Percentiles rank a stretch among this genome's conserved stretches.
Conservation (phyloP, 2,888 invertebrate species). For the Trachelus iudaicus region DNA sequence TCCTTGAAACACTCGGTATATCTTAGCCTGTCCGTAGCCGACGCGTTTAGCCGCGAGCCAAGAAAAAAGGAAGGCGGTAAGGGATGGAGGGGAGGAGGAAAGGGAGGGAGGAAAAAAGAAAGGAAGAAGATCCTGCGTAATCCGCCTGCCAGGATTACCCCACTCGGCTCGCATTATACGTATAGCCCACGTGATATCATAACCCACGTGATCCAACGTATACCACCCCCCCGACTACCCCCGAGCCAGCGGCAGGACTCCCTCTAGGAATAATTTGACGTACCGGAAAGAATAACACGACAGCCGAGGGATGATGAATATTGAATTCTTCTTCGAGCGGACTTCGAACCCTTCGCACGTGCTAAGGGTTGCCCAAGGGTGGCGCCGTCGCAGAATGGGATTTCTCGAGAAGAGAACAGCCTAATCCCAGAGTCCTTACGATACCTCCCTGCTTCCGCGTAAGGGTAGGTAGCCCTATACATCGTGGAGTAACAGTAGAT, state of each 20-base stretch:
- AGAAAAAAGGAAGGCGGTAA: constrained; percentile 42
- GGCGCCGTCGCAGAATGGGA: background rate
- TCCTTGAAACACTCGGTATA: background rate
- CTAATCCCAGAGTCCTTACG: background rate
- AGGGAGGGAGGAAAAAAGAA: constrained; percentile 7
- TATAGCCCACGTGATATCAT: constrained; percentile 46
- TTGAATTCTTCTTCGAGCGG: background rate
- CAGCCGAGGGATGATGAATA: background rate
- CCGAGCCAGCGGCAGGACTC: background rate
- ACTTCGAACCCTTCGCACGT: background rate
- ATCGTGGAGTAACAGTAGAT: background rate
- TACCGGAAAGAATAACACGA: constrained; percentile 3
- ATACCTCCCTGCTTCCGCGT: background rate
- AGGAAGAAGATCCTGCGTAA: constrained; percentile 58
- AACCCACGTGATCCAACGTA: constrained; percentile 24
- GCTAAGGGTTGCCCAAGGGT: background rate
- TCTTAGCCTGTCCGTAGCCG: constrained; percentile 1
- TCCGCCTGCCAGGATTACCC: constrained; percentile 60
- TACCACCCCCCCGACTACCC: background rate
- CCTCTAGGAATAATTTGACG: constrained; percentile 3
- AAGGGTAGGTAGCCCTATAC: background rate
- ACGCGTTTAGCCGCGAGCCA: constrained; percentile 36
- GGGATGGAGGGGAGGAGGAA: background rate
- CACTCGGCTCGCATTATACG: constrained; percentile 41
- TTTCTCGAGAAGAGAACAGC: background rate